Evolutionary conservation across 2,888 invertebrate genomes (phyloP).

Genomic region (Drosophila atroscutellata): DNA sequence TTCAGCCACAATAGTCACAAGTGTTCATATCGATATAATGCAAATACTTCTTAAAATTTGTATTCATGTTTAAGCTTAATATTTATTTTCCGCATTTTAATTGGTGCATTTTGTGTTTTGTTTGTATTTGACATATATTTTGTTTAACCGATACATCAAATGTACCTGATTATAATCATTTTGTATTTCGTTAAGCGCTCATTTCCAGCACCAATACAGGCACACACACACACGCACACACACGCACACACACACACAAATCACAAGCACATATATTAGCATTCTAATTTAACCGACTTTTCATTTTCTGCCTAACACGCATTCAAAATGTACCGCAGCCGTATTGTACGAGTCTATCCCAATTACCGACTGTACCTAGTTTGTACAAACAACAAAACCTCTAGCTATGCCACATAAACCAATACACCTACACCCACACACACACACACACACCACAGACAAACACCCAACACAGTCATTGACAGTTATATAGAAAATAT

Average conservation of each 20-base stretch:
- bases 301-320: slow-evolving; percentile 36
- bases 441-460: slow-evolving; percentile 16
- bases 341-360: slow-evolving; percentile 55
- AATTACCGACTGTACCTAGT: slow-evolving; percentile 72
- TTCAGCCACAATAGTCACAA: slow-evolving; percentile 70
- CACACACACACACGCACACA: slow-evolving; percentile 3
- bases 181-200: slow-evolving; percentile 70
- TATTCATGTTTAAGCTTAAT: slow-evolving; percentile 49
- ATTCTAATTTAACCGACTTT: slow-evolving; percentile 29
- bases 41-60: slow-evolving; percentile 51
- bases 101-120: slow-evolving; percentile 67
- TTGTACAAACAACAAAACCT: slow-evolving; percentile 63
- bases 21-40: slow-evolving; percentile 71
- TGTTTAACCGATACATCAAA: slow-evolving; percentile 77
- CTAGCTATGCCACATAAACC: slow-evolving; percentile 48
- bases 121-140: slow-evolving; percentile 36
- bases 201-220: slow-evolving; percentile 31
- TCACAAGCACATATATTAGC: background rate
- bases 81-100: slow-evolving; percentile 53
- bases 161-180: slow-evolving; percentile 81
- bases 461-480: slow-evolving; percentile 24
- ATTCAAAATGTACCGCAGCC: slow-evolving; percentile 44
- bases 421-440: slow-evolving; percentile 13
- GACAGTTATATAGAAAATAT: slow-evolving; percentile 27
- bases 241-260: slow-evolving; percentile 12